A percentile compares a stretch with the other conserved stretches of the same genome.
These are phyloP conservation scores for Metopolophium dirhodum DNA, from an alignment of 1,140 invertebrate genomes.

Conservation along the genomic window DNA sequence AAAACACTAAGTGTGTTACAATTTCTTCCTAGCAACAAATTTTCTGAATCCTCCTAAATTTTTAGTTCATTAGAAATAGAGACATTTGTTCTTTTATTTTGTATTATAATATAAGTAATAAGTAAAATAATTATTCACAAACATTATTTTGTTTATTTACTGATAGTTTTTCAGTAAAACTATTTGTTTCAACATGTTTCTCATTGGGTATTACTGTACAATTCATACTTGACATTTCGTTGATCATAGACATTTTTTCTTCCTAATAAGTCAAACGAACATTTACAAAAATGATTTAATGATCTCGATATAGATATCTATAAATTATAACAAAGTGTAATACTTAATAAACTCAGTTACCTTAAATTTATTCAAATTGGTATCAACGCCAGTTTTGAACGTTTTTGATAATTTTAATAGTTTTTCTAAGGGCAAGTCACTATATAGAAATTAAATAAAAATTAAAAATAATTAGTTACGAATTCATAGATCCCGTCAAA, in stretches of 20 bases:
- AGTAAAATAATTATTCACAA: neutral
- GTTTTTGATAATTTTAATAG: conserved; percentile 28
- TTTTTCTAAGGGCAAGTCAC: conserved; percentile 6
- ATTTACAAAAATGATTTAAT: neutral
- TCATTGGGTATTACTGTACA: neutral
- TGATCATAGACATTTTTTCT: neutral
- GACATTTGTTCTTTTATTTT: neutral
- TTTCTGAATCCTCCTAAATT: neutral
- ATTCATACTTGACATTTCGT: conserved; percentile 13
- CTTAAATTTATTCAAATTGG: conserved; percentile 27
- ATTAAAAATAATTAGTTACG: neutral
- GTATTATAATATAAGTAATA: neutral
- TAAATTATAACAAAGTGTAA: neutral
- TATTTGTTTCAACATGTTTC: neutral
- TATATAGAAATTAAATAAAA: neutral
- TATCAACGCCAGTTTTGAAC: neutral
- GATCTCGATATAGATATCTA: neutral
- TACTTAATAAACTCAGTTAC: neutral
- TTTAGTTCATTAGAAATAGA: neutral
- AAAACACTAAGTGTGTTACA: neutral
- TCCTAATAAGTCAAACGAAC: conserved; percentile 22
- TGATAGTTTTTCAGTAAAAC: neutral
- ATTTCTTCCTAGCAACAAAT: neutral
- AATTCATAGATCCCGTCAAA: neutral
- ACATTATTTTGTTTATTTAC: neutral